Base-by-base conservation (phyloP, 2,888 invertebrate species). In the Chouioia cunea region DNA sequence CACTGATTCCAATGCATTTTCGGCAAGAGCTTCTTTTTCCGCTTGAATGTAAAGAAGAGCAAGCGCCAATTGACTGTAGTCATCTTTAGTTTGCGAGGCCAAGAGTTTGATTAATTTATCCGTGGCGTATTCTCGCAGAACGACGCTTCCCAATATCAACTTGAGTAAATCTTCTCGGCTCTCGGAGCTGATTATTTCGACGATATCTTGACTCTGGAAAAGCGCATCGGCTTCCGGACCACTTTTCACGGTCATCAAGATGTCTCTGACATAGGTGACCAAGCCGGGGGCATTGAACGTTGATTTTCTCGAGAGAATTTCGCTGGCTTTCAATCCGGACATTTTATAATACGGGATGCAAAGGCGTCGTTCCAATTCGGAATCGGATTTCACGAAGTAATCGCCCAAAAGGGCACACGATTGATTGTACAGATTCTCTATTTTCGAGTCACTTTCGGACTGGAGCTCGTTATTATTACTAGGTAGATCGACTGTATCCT, bases 321-420 rank as follows among this genome's bases (percentile, higher is more conserved):
- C 88, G 0, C 85, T 81, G 0, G 89, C 86, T 56, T 83, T 85
- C 3, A 89, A 76, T 43, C 86, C 84, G 0, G 89, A 89, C 87
- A 89, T 88, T 77, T 86, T 86, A 74, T 89, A 90, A 75, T 89
- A 90, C 0, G 88, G 88, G 66, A 88, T 84, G 36, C 88, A 88
- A 16, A 88, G 79, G 52, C 80, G 79, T 84, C 87, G 86, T 64
- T 87, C 86, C 0, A 78, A 75, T 56, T 84, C 81, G 2, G 73
- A 70, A 15, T 85, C 86, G 56, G 86, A 88, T 84, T 86, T 86
- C 22, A 89, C 85, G 75, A 87, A 89, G 78, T 88, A 89, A 76
- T 90, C 90, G 0, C 87, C 90, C 23, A 90, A 80, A 4, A 90
- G 81, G 2, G 88, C 88, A 76, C 89, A 90, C 0, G 89, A 89